These are phyloP conservation scores for Heteromurus nitidus DNA, from an alignment of 2,888 invertebrate species.

Conservation along the genomic window DNA sequence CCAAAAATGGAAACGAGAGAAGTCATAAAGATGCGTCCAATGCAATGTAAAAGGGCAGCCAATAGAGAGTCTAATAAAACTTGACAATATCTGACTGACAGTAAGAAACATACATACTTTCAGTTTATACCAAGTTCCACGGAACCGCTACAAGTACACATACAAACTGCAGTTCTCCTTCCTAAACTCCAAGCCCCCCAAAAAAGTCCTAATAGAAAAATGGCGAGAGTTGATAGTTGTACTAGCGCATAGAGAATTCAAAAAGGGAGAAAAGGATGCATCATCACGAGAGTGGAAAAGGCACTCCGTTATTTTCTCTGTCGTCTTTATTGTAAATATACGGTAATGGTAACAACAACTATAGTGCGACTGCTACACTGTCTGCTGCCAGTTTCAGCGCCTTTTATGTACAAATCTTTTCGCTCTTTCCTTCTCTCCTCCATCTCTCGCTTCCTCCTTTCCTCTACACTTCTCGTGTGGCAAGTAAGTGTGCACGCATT, in stretches of 20 bases:
- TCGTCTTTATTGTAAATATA: conserved; percentile 53
- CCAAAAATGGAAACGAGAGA: conserved; percentile 58
- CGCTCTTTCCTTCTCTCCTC: conserved; percentile 46
- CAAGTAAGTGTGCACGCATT: conserved; percentile 39
- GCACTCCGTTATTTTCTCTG: conserved; percentile 56
- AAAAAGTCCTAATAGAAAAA: conserved; percentile 9
- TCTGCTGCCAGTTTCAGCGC: conserved; percentile 67
- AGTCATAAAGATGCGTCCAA: conserved; percentile 72
- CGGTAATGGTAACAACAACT: conserved; percentile 45
- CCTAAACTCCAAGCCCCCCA: too few species aligned
- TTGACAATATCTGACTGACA: conserved; percentile 73
- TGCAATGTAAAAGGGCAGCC: conserved; percentile 73
- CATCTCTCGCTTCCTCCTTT: conserved; percentile 26
- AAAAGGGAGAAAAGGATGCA: conserved; percentile 54
- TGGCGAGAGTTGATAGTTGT: conserved; percentile 1
- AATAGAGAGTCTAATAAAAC: conserved; percentile 74
- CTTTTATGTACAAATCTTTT: conserved; percentile 67
- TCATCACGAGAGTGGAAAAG: conserved; percentile 57
- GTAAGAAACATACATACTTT: conserved; percentile 45
- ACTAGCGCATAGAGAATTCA: conserved; percentile 53
- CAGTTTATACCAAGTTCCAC: neutral
- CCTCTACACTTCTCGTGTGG: conserved; percentile 34
- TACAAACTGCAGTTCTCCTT: too few species aligned
- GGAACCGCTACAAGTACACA: neutral
- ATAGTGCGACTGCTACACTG: conserved; percentile 42